Evolutionary conservation across 1,140 invertebrate genomes (phyloP), one percentile per base, ranked within the genome.

Genomic region (Ceratina calcarata): DNA sequence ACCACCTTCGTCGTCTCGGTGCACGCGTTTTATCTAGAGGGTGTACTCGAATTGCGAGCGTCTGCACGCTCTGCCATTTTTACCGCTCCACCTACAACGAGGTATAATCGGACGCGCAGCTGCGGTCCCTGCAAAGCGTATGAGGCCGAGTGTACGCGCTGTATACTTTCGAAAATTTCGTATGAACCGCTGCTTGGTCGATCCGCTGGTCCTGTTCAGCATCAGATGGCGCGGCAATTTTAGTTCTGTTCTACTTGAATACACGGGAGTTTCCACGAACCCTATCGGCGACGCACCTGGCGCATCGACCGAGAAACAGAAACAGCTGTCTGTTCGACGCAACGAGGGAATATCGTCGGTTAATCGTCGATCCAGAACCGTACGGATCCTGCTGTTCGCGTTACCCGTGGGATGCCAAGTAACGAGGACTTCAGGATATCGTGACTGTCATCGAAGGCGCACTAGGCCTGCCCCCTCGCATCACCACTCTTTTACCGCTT

Each of bases 281-380:
- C 32, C 68, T 65, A 60, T 84, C 68, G 64, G 65, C 74, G 80
- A 83, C 83, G 78, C 88, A 90, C 88, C 89, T 90, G 88, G 88
- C 89, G 86, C 88, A 85, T 87, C 85, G 87, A 87, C 60, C 81
- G 66, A 62, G 76, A 78, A 78, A 78, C 76, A 86, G 74, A 86
- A 90, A 90, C 90, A 90, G 90, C 90, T 90, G 90, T 89, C 85
- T 76, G 68, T 82, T 62, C 55, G 57, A 61, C 49, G 83, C 69
- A 66, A 86, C 89, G 81, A 80, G 61, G 53, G 60, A 64, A 49
- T 83, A 62, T 87, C 75, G 78, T 72, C 53, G 67, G 61, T 76
- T 79, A 27, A 69, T 75, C 76, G 79, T 82, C 84, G 72, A 60
- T 83, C 77, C 45, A 55, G 64, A 71, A 81, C 32, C 37, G 58